Conservation (phyloP, 2,888 invertebrate species). For the Drosophila paranaensis region DNA sequence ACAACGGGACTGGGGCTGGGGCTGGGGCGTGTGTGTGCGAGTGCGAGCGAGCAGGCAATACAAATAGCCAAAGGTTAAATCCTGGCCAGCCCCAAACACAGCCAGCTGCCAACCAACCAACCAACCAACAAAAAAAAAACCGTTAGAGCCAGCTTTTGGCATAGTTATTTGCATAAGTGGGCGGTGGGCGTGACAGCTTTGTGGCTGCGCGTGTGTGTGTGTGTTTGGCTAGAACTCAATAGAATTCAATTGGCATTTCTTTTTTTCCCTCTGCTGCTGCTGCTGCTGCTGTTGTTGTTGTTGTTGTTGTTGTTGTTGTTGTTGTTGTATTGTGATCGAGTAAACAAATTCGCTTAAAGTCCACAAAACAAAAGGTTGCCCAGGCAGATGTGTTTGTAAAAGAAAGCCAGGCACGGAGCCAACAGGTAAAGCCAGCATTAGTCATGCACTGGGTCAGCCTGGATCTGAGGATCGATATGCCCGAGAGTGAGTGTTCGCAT, state of each 20-base stretch:
- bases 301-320: conserved; percentile 13
- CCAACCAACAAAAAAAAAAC: conserved; percentile 13
- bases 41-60: conserved; percentile 14
- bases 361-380: conserved; percentile 64
- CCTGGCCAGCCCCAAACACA: conserved; percentile 26
- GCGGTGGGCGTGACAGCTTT: conserved; percentile 47
- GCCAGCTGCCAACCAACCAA: conserved; percentile 2
- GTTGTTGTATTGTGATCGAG: conserved; percentile 58
- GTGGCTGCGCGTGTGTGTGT: conserved; percentile 23
- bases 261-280: conserved; percentile 19
- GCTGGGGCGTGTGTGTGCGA: neutral
- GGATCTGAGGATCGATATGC: conserved; percentile 8
- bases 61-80: conserved; percentile 75
- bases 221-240: conserved; percentile 60
- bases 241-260: conserved; percentile 73
- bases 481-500: neutral
- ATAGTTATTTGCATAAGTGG: conserved; percentile 75
- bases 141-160: conserved; percentile 57
- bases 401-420: conserved; percentile 38
- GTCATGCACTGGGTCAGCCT: conserved; percentile 41
- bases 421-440: conserved; percentile 59
- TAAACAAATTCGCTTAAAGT: conserved; percentile 77
- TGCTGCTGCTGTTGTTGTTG: conserved; percentile 5
- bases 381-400: conserved; percentile 41
- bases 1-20: conserved; percentile 34